Conservation (phyloP, 2,113 vertebrate species). For the Elephantulus edwardii region DNA sequence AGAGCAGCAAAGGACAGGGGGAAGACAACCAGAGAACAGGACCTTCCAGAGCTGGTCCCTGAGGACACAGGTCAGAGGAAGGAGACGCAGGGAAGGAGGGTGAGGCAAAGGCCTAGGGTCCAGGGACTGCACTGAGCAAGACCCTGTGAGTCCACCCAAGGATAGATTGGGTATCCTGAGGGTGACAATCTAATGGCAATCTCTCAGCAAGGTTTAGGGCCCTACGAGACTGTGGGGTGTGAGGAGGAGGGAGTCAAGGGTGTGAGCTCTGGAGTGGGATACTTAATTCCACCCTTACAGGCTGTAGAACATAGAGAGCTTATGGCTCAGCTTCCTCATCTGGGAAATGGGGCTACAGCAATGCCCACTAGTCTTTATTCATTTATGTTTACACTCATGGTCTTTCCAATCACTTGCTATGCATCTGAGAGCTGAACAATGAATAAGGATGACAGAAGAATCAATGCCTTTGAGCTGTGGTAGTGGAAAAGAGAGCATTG, state of each 20-base stretch:
- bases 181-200: not conserved
- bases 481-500: no score
- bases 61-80: not conserved
- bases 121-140: not conserved
- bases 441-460: no score
- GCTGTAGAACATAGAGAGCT: not conserved
- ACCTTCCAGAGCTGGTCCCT: not conserved
- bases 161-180: not conserved
- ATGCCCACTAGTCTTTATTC: no score
- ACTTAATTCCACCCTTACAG: not conserved
- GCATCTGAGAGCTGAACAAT: no score
- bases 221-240: not conserved
- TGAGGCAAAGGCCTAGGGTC: not conserved
- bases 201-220: not conserved
- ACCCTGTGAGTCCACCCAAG: not conserved
- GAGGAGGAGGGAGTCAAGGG: not conserved
- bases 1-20: not conserved
- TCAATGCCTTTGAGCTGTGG: no score
- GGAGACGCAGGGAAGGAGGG: not conserved
- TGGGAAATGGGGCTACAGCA: not conserved
- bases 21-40: not conserved
- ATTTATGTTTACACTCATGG: no score
- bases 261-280: not conserved
- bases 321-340: not conserved
- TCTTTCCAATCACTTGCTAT: no score